phyloP scores from a whole-genome alignment of 2,113 vertebrate genomes.

The Phylloscopus whistleri region DNA sequence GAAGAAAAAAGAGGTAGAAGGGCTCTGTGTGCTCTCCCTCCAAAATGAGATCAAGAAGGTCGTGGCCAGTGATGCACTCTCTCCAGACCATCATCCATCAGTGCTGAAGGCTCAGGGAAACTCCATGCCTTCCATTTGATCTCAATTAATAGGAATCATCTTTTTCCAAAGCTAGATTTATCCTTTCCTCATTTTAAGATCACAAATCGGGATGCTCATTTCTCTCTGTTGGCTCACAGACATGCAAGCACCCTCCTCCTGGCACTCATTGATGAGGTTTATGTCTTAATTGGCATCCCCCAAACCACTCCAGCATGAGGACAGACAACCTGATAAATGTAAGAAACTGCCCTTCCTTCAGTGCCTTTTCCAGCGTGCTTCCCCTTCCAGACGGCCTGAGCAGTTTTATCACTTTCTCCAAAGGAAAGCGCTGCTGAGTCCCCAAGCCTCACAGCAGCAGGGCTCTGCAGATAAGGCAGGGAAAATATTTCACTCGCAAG shows the following conservation, averaged over 20 bases:
- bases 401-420: conserved; percentile 30
- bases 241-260: neutral
- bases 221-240: neutral
- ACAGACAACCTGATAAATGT: neutral
- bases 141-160: neutral
- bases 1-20: neutral
- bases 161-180: neutral
- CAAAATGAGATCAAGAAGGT: neutral
- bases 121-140: neutral
- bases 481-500: conserved; percentile 60
- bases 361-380: neutral
- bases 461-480: conserved; percentile 52
- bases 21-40: rapidly evolving
- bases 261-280: neutral
- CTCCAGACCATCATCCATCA: neutral
- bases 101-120: neutral
- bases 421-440: neutral
- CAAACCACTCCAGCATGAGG: neutral
- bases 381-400: neutral
- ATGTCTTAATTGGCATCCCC: neutral
- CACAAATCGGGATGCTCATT: rapidly evolving
- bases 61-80: neutral
- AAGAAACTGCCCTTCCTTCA: neutral
- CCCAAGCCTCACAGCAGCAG: conserved; percentile 52
- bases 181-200: neutral